Evolutionary conservation across 2,888 invertebrate species (phyloP), one percentile per base, ranked within the genome.

Genomic region (Drosophila pseudotalamancana): DNA sequence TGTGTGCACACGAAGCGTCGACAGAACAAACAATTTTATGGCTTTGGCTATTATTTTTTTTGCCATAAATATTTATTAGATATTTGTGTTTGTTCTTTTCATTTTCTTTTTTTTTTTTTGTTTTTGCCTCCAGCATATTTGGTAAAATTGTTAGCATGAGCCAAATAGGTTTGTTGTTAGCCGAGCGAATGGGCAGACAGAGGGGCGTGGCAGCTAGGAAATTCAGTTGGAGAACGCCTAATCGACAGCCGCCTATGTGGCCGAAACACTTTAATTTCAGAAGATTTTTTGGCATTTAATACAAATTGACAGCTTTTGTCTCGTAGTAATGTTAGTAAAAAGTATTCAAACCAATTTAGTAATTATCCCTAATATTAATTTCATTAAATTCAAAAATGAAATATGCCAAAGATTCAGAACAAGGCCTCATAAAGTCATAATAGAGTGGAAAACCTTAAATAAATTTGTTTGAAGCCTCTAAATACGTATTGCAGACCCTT

Each of bases 41-140:
- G 80, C 67, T 60, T 61, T 68, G 60, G 57, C 60, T 63, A 65
- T 85, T 68, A 75, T 75, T 72, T 70, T n/a, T 57, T 60, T 49
- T 32, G 61, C 73, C 67, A 83, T 77, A 77, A 86, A 80, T 86
- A 86, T 83, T 81, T 83, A 81, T 86, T 80, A 63, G 61, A 65
- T 67, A 61, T 86, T 79, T 62, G 66, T 43, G 43, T 43, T 43
- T 19, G 43, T 43, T 43, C 43, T 18, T 43, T 34, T 16, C 9
- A 34, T 34, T 34, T 29, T 29, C 11, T 69, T 49, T 39, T 60
- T 18, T 18, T 11, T 18, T 14, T 31, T 9, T 3, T 32, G 18
- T 4, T 55, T 21, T n/a, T 57, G 25, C 21, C 11, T 8, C n/a
- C 23, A n/a, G 3, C 16, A 21, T 40, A 9, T 50, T 49, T 49